Base-by-base conservation (phyloP, 2,797 vertebrate genomes). In the Poecilia picta region DNA sequence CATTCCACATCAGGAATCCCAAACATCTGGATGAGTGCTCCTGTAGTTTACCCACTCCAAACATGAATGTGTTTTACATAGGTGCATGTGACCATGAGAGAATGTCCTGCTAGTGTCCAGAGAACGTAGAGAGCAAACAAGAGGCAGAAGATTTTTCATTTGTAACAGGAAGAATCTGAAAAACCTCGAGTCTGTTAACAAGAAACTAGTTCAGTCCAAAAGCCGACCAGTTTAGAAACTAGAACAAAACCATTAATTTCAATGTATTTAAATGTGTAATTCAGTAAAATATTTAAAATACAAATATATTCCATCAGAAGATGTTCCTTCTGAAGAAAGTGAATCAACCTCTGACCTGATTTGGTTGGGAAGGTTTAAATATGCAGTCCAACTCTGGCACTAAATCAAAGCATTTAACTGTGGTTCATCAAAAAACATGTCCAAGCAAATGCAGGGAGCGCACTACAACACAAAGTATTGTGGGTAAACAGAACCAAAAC, bases 21-120 rank as follows among this genome's bases (percentile, higher is more conserved):
- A 73, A 91, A 85, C 87, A 73, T 75, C 59, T 87, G 88, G 87
- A 86, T 73, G 64, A 85, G 74, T 13, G 12, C 80, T 87, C 13
- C 57, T 79, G 64, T 41, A 72, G 74, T 57, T 62, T 41, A 51
- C 79, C 66, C 74, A 73, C 33, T 68, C 70, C 70, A 74, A 64
- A 45, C 73, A 45, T 64, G 55, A n/a, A 18, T 31, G 33, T 33
- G 16, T 16, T 31, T 47, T 47, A 47, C 31, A 45, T 39, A 59
- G 18, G 47, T 73, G 46, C n/a, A 7, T 57, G 70, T 77, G 73
- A 55, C 43, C 39, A 64, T 70, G 20, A 33, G 47, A 68, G 53
- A 46, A 73, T 57, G 55, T 81, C 43, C 71, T 72, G 76, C 36
- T 70, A 25, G 23, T 36, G 23, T 49, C 18, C 39, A 72, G 23